Conservation (phyloP, 2,113 vertebrate genomes). For the Pangasianodon hypophthalmus region DNA sequence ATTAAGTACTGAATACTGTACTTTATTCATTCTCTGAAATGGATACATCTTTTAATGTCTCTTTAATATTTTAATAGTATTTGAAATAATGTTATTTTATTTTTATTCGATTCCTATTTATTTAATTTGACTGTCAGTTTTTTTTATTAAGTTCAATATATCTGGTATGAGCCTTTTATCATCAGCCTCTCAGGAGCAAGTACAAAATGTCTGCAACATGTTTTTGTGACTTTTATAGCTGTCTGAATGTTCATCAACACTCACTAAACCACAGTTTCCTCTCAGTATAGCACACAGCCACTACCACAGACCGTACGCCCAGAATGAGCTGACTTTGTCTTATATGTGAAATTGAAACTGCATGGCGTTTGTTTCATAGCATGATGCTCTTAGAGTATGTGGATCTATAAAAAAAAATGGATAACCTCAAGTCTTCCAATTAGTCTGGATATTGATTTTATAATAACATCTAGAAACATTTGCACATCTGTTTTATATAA, state of each 20-base stretch:
- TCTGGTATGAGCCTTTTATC: background rate
- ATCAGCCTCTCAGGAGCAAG: background rate
- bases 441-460: background rate
- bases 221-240: background rate
- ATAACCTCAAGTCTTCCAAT: background rate
- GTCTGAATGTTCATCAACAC: background rate
- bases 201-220: background rate
- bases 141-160: background rate
- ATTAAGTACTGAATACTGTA: background rate
- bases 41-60: background rate
- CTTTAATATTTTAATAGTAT: background rate
- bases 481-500: background rate
- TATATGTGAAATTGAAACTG: background rate
- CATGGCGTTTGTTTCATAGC: background rate
- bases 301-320: too few relatives aligned
- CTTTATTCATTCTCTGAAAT: background rate
- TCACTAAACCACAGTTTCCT: constrained; percentile 25
- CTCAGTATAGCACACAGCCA: background rate
- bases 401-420: background rate
- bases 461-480: background rate
- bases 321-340: background rate
- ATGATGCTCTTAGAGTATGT: background rate
- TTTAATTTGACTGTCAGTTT: background rate
- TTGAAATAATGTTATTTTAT: background rate
- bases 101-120: background rate